Base-by-base conservation (phyloP, 2,888 invertebrate species). In the Tanaodytes sp. region DNA sequence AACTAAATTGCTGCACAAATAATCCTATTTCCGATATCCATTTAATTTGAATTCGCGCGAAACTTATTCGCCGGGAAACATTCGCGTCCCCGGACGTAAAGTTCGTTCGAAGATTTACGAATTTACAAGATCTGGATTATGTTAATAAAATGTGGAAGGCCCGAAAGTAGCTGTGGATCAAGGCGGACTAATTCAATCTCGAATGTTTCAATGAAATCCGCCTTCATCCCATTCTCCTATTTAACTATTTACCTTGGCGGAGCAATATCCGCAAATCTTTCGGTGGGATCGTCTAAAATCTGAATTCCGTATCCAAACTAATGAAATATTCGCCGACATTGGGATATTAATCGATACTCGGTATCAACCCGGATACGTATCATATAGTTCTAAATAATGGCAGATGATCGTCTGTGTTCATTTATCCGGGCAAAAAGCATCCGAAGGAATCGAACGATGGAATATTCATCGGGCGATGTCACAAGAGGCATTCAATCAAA, bases 291-390 rank as follows among this genome's bases (percentile, higher is more conserved):
- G 3, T 8, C 36, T 11, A 49, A 55, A 63, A 55, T 49, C 30
- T 40, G 36, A 63, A 63, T 55, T 42, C 43, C 42, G 37, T 36
- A 46, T 33, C 9, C 42, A 6, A 42, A 36, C 37, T 64, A 63
- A 55, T 63, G 52, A 55, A 55, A 49, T 63, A 63, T 49, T 64
- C 39, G 31, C 37, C 31, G 11, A 19, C 27, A n/a, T 15, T 15
- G 42, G 59, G 59, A 59, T 51, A 45, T 57, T 57, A 64, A 66
- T 66, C 59, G 43, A 58, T 59, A 59, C 14, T 46, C 52, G 14
- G 33, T 51, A 52, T 42, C 40, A 40, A n/a, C n/a, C n/a, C n/a
- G n/a, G n/a, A n/a, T n/a, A n/a, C n/a, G n/a, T n/a, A n/a, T n/a
- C n/a, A n/a, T n/a, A n/a, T n/a, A n/a, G n/a, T n/a, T n/a, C n/a